Evolutionary conservation across 2,797 vertebrate species (phyloP).

Genomic region (Gymnothorax reevesii): DNA sequence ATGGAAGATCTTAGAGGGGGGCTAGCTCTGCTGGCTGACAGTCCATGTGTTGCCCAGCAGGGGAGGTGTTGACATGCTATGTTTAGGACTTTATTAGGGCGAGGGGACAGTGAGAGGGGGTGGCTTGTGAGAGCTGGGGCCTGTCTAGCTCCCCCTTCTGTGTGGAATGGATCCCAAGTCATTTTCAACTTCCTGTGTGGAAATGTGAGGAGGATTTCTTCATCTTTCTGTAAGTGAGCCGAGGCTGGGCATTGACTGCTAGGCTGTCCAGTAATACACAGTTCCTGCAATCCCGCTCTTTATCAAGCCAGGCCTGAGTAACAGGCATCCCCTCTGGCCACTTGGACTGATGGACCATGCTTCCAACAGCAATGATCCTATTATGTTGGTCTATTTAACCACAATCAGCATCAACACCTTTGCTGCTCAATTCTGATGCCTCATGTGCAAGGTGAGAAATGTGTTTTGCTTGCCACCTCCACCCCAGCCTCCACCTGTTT

Average conservation of each 20-base stretch:
- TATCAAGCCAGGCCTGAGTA: background rate
- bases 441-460: too few relatives aligned
- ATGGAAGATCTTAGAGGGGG: constrained; percentile 1
- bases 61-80: constrained; percentile 5
- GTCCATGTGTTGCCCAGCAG: background rate
- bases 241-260: background rate
- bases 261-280: too few relatives aligned
- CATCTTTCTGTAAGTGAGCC: background rate
- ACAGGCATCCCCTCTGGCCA: background rate
- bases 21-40: background rate
- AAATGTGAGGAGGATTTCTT: constrained; percentile 3
- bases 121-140: background rate
- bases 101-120: background rate
- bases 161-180: background rate
- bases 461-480: too few relatives aligned
- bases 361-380: too few relatives aligned
- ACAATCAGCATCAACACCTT: too few relatives aligned
- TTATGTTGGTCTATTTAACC: too few relatives aligned
- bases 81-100: background rate
- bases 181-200: background rate
- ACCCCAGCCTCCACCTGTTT: too few relatives aligned
- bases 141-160: background rate
- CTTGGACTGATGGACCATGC: background rate
- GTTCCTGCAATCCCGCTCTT: background rate
- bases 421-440: too few relatives aligned